Evolutionary conservation across 2,888 invertebrate species (phyloP), one percentile per base, ranked within the genome.

Genomic region (Diarsia brunnea): DNA sequence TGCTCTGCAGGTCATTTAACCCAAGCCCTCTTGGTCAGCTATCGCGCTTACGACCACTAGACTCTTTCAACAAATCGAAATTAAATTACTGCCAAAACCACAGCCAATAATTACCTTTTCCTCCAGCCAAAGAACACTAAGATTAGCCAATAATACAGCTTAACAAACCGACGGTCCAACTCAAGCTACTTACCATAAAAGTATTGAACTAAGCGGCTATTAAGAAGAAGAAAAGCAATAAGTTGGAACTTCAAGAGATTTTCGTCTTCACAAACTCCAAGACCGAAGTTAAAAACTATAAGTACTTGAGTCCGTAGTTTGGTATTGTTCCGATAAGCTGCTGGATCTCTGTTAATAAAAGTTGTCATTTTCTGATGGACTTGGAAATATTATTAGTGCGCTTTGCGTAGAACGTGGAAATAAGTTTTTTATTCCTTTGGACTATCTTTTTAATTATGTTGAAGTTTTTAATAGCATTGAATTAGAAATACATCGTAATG

Each of bases 191-290:
- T 81, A 81, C 70, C 81, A 81, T 86, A 78, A 79, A 86, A 87
- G 72, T 87, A 85, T 81, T 73, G 85, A 75, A 76, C 72, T 82
- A 82, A 87, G 70, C 86, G 86, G 68, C 75, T 82, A 79, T 79
- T 66, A 75, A 69, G 78, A 75, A 77, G 67, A 79, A 79, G 84
- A 76, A 84, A 87, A 79, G 78, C 85, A 87, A 87, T 83, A 85
- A 87, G 77, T 87, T 66, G 70, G 75, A 81, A 83, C 78, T 84
- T 67, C 14, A 19, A 77, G 88, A 82, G 88, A 87, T 84, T 88
- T 87, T 83, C 80, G 78, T 79, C 76, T 84, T 84, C 55, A 63
- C 76, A 71, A 88, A 88, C 80, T 81, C 68, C 38, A 64, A 71
- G 82, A 83, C 61, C 55, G 72, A 68, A 86, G 84, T 82, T 82